Evolutionary conservation across 1,140 invertebrate genomes (phyloP), one percentile per base, ranked within the genome.

Genomic region (Leptinotarsa lineolata): DNA sequence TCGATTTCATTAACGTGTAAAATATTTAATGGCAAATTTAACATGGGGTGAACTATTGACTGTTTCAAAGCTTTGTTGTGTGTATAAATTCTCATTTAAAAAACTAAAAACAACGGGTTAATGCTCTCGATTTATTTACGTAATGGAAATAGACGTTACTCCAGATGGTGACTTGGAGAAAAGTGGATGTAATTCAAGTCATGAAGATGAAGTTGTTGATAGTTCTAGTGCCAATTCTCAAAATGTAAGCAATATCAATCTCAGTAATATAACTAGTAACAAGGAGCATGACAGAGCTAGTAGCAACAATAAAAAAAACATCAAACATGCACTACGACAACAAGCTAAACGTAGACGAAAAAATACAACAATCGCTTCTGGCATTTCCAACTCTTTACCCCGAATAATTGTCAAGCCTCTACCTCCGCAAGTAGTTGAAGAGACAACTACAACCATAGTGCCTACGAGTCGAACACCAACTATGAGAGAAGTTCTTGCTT

Each of bases 401-500:
- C 86, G 89, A 73, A 92, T 92, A 76, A 89, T 92, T 76, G 90
- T 92, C 16, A 92, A 92, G 82, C 90, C 91, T 45, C 80, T 91
- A 77, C 89, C 90, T 68, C 90, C 90, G 45, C 88, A 89, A 72
- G 86, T 88, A 46, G 81, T 84, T 82, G 86, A 85, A 68, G 86
- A 86, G 78, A 80, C 85, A 18, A 78, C 84, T 60, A 82, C 84
- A 59, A 84, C 83, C 76, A 79, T 81, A 64, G 84, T 86, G 18
- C 72, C 83, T 71, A 80, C 78, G 73, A 80, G 80, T 54, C 86
- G 86, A 82, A 86, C 87, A 4, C 88, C 88, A n/a, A 95, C 94
- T 44, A 95, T 95, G 94, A 88, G 92, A 74, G 94, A 95, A 85
- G 93, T 95, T 12, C 82, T 95, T 77, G 94, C 94, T 16, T 94